phyloP scores from a whole-genome alignment of 2,888 invertebrate genomes.

The Tigriopus californicus region DNA sequence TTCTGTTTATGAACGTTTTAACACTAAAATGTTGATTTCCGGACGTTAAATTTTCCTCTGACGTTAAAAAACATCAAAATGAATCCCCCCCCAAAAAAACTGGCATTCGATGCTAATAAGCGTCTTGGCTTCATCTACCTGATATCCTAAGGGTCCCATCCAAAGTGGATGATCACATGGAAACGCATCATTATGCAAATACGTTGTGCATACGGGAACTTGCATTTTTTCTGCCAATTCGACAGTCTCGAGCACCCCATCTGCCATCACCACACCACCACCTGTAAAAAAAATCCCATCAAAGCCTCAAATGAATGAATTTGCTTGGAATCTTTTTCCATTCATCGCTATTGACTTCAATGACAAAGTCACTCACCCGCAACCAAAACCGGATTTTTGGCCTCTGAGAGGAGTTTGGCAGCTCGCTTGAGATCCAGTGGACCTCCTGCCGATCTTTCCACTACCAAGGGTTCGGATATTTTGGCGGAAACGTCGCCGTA shows the following conservation, averaged over 20 bases:
- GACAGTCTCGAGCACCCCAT: background rate
- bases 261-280: constrained; percentile 16
- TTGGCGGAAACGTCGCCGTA: constrained; percentile 9
- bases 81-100: too few species aligned
- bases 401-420: constrained; percentile 5
- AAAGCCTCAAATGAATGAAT: too few species aligned
- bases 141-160: constrained; percentile 10
- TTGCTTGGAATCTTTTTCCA: too few species aligned
- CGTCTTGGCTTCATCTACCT: background rate
- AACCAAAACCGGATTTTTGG: constrained; percentile 14
- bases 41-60: too few species aligned
- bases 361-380: background rate
- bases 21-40: too few species aligned
- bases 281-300: background rate
- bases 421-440: constrained; percentile 1
- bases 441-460: constrained; percentile 14
- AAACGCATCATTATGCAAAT: constrained; percentile 11
- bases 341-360: too few species aligned
- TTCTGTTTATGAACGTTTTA: too few species aligned
- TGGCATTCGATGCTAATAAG: too few species aligned
- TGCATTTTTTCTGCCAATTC: constrained; percentile 11
- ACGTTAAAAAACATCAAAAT: too few species aligned
- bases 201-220: constrained; percentile 9
- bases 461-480: background rate
- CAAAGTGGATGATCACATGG: constrained; percentile 3